These are phyloP conservation scores for Dendrophyllia cribrosa DNA, from an alignment of 64 coral and sea anemone species.

Conservation along the genomic window DNA sequence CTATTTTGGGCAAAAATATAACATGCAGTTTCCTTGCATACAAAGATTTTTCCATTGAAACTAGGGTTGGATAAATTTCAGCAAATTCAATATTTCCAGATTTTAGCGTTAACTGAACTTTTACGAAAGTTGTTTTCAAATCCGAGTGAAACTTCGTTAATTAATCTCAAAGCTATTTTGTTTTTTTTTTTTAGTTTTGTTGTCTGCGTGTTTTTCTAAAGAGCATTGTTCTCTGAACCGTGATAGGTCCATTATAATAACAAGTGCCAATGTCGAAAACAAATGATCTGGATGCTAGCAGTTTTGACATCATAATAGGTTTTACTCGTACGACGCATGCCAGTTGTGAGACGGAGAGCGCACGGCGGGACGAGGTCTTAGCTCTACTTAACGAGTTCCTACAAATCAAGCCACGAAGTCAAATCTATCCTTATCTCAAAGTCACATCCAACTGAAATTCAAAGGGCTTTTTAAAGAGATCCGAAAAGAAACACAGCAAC, in stretches of 20 bases:
- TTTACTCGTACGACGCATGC: neutral
- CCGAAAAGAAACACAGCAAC: neutral
- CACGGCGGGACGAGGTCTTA: neutral
- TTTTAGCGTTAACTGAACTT: neutral
- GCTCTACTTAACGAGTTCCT: neutral
- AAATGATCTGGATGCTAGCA: neutral
- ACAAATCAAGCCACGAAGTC: neutral
- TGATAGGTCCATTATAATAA: constrained; percentile 29
- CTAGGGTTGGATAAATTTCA: no score
- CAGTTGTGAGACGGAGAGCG: neutral
- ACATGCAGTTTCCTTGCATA: neutral
- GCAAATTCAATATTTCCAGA: neutral
- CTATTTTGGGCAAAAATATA: neutral
- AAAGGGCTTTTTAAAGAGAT: neutral
- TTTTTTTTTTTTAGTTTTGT: neutral
- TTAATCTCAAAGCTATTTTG: constrained; percentile 31
- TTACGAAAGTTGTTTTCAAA: neutral
- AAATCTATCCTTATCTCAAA: neutral
- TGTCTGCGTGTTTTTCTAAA: constrained; percentile 21
- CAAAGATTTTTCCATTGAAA: neutral
- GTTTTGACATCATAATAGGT: constrained; percentile 60
- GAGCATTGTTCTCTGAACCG: constrained; percentile 18
- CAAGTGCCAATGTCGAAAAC: constrained; percentile 9
- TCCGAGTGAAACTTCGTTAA: neutral
- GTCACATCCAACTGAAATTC: neutral